Percentiles rank a stretch among this genome's conserved stretches.
These are phyloP conservation scores for Drosophila lacertosa DNA, from an alignment of 1,140 invertebrate species.

Conservation along the genomic window DNA sequence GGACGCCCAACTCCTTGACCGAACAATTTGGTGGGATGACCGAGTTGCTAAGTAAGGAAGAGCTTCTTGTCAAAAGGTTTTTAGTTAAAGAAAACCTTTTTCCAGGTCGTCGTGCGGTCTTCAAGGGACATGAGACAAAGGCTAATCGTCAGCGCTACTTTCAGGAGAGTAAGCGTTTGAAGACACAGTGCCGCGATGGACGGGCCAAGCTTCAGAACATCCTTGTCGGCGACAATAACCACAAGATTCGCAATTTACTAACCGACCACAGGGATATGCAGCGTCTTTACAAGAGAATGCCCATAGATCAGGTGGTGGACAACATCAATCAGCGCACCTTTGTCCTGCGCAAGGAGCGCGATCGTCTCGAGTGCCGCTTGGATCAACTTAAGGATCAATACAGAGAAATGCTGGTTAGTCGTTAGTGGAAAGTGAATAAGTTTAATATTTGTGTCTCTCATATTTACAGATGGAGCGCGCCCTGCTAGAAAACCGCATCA, in stretches of 20 bases:
- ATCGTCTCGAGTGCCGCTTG: conserved; percentile 67
- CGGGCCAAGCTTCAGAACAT: conserved; percentile 70
- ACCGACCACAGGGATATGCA: conserved; percentile 77
- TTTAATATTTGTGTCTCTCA: not conserved
- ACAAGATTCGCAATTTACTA: conserved; percentile 69
- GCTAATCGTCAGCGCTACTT: conserved; percentile 63
- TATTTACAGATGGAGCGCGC: conserved; percentile 49
- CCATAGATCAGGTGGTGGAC: conserved; percentile 72
- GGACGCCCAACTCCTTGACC: conserved; percentile 68
- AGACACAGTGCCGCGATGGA: conserved; percentile 73
- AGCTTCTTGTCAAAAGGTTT: not conserved
- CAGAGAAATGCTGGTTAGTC: conserved; percentile 52
- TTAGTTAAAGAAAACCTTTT: not conserved
- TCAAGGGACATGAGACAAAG: conserved; percentile 66
- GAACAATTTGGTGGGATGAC: conserved; percentile 76
- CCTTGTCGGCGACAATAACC: conserved; percentile 59
- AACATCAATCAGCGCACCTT: conserved; percentile 82
- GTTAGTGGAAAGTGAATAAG: not conserved
- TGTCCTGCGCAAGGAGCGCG: conserved; percentile 76
- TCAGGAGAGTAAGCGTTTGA: conserved; percentile 58
- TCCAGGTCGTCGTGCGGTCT: conserved; percentile 61
- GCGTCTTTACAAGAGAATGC: conserved; percentile 77
- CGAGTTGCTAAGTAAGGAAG: conserved; percentile 66
- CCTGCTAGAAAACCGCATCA: conserved; percentile 71
- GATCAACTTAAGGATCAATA: conserved; percentile 59